These are phyloP conservation scores for Corythornis cristatus DNA, from an alignment of 2,113 vertebrate genomes.

Conservation along the genomic window DNA sequence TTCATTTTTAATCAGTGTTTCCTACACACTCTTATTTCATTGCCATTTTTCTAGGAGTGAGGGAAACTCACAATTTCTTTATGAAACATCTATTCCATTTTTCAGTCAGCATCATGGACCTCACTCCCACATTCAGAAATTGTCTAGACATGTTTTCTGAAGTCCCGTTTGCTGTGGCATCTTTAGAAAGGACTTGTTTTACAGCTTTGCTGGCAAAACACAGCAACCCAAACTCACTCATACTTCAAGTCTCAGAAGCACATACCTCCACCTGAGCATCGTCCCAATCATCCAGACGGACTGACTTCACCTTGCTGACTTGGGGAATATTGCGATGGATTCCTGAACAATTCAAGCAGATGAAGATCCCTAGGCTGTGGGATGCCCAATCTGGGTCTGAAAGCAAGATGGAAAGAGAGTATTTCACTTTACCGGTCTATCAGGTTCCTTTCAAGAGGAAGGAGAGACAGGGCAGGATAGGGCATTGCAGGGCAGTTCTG, in stretches of 20 bases:
- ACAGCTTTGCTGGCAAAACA: background rate
- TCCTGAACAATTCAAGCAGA: constrained; percentile 93
- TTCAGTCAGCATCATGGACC: rapidly evolving
- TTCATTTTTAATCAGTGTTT: background rate
- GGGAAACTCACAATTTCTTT: background rate
- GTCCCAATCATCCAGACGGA: constrained; percentile 91
- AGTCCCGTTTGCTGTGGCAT: rapidly evolving
- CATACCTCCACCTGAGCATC: constrained; percentile 88
- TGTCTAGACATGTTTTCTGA: rapidly evolving
- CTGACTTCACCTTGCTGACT: constrained; percentile 91
- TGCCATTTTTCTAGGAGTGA: background rate
- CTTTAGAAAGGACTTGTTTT: background rate
- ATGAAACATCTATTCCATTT: rapidly evolving
- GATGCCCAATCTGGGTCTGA: constrained; percentile 96
- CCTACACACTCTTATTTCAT: background rate
- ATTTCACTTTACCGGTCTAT: background rate
- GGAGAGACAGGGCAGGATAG: background rate
- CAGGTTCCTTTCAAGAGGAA: background rate
- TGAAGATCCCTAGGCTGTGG: constrained; percentile 90
- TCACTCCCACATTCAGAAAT: background rate
- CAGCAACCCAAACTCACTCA: background rate
- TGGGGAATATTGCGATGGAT: constrained; percentile 91
- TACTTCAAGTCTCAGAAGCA: background rate
- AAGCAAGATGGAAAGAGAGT: background rate
- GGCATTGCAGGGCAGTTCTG: background rate